These are phyloP conservation scores for Aleiodes alternator DNA, from an alignment of 2,888 invertebrate species.

Conservation along the genomic window DNA sequence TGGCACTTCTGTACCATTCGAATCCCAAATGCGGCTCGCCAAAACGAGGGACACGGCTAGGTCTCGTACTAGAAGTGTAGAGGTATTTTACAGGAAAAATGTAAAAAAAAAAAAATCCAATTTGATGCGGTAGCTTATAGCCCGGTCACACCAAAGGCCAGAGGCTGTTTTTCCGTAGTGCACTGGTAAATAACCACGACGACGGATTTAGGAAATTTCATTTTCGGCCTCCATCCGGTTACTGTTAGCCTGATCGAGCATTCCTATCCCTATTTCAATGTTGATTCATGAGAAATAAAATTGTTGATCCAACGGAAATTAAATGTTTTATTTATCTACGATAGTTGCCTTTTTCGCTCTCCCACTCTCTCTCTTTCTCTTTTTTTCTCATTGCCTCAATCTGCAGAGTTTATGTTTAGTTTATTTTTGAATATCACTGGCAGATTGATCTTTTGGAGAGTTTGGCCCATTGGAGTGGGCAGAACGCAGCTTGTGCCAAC, in stretches of 20 bases:
- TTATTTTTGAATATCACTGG: conserved; percentile 9
- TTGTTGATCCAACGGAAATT: conserved; percentile 22
- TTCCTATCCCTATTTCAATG: conserved; percentile 18
- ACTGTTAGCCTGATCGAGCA: conserved; percentile 30
- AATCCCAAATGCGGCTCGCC: conserved; percentile 23
- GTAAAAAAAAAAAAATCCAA: conserved; percentile 59
- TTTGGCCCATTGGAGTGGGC: conserved; percentile 33
- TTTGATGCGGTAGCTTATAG: conserved; percentile 62
- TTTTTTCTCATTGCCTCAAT: not conserved
- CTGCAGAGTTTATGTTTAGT: not conserved
- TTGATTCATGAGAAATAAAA: conserved; percentile 25
- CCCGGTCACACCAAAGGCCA: conserved; percentile 48
- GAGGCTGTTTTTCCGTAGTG: conserved; percentile 55
- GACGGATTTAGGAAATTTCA: conserved; percentile 51
- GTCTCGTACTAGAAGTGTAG: conserved; percentile 5
- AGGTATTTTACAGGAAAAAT: conserved; percentile 12
- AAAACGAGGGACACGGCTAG: not conserved
- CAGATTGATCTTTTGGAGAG: conserved; percentile 32
- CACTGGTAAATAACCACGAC: conserved; percentile 51
- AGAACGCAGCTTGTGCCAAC: conserved; percentile 55
- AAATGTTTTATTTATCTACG: conserved; percentile 20
- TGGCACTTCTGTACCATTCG: conserved; percentile 4
- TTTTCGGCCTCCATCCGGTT: conserved; percentile 45
- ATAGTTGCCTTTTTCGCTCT: no score
- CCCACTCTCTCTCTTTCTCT: no score